Base-by-base conservation (phyloP, 92 coral and sea anemone species). In the Epizoanthus scotinus region DNA sequence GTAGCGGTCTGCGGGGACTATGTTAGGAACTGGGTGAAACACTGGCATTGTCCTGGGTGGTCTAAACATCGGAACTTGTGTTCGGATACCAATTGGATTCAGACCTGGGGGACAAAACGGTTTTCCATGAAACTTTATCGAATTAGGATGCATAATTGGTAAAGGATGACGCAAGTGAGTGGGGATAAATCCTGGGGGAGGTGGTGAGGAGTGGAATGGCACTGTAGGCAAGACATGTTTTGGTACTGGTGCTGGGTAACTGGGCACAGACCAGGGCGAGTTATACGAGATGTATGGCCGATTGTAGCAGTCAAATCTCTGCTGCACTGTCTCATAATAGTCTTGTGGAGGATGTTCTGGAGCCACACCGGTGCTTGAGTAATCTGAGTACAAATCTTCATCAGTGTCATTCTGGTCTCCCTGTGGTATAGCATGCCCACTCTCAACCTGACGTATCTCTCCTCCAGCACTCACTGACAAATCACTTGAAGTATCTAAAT, bases 131-230 rank as follows among this genome's bases (percentile, higher is more conserved):
- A n/a, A 58, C 21, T 22, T 75, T 5, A 59, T 26, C 40, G 81
- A 14, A 3, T 59, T 67, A 10, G 81, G 81, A 59, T 75, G 67
- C 31, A 75, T 47, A 20, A 75, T 18, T 21, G 67, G 81, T 29
- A 55, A 17, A 5, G 56, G 40, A 75, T 75, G 67, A 8, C 12
- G 14, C 36, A 75, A 3, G 56, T 59, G 81, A 12, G 81, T 38
- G 14, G 67, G 56, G 4, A 75, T 20, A 25, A 58, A 59, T 22
- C 81, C 81, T 38, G 67, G 67, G 38, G 68, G 81, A 75, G 54
- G 79, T 14, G 67, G 36, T 8, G 67, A 34, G 21, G 81, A 75
- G 55, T 75, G 81, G 55, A 58, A 75, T 60, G 42, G 81, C n/a
- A 75, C 26, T 10, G 53, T 29, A 54, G 60, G 69, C 0, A 60